Conservation (phyloP, 2,797 vertebrate species). For the Pangasius djambal region DNA sequence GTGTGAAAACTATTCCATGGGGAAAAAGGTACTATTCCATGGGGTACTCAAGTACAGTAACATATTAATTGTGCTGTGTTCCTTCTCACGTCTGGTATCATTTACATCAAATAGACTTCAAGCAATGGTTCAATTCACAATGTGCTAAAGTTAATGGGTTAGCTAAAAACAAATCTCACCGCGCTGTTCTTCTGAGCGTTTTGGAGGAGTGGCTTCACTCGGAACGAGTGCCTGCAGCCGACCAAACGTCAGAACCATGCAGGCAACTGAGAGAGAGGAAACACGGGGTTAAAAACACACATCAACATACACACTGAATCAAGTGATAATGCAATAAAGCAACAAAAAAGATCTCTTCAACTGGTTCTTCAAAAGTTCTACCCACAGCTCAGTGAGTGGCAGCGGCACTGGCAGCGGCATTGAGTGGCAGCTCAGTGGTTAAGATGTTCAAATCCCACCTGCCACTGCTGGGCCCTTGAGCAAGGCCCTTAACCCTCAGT, state of each 20-base stretch:
- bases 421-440: no score
- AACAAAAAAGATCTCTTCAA: not conserved
- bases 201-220: constrained; percentile 30
- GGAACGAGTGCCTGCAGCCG: constrained; percentile 43
- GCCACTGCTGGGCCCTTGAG: no score
- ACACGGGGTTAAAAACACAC: not conserved
- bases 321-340: not conserved
- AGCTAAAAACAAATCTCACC: constrained; percentile 36
- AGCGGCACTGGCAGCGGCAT: no score
- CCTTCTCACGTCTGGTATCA: not conserved
- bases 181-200: constrained; percentile 14
- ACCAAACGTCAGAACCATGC: constrained; percentile 28
- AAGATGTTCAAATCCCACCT: no score
- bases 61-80: not conserved
- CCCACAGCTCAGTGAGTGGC: no score
- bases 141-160: no score
- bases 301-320: not conserved
- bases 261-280: constrained; percentile 21
- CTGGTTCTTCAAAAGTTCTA: not conserved
- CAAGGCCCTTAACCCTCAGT: no score
- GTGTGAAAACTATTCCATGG: not conserved
- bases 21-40: not conserved
- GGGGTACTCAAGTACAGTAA: not conserved
- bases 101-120: not conserved
- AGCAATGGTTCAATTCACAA: not conserved